phyloP scores from a whole-genome alignment of 1,140 invertebrate genomes.

The Sesamia nonagrioides region DNA sequence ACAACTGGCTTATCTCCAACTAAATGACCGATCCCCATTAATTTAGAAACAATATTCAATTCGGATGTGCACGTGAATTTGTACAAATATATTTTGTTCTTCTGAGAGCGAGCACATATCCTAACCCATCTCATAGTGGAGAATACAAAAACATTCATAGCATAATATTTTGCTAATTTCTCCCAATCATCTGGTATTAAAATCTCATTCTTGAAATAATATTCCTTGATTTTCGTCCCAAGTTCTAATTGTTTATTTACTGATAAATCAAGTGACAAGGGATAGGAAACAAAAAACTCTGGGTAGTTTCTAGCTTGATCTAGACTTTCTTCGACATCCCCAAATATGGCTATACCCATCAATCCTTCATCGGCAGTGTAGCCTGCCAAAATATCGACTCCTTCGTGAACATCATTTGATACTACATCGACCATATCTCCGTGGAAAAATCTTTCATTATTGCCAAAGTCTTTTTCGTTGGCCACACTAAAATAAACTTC shows the following conservation, averaged over 20 bases:
- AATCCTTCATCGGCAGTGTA: constrained; percentile 35
- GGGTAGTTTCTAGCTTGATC: constrained; percentile 59
- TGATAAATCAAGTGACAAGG: constrained; percentile 52
- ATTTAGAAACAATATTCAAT: constrained; percentile 73
- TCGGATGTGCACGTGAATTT: constrained; percentile 73
- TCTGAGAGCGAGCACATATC: constrained; percentile 60
- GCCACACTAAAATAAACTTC: constrained; percentile 13
- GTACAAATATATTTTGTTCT: constrained; percentile 67
- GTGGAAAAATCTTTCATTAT: constrained; percentile 26
- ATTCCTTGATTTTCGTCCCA: constrained; percentile 72
- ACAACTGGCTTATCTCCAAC: constrained; percentile 49
- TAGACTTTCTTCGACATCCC: neutral
- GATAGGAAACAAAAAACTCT: constrained; percentile 67
- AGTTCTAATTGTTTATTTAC: constrained; percentile 61
- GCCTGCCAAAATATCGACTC: constrained; percentile 22
- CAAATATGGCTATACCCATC: constrained; percentile 7
- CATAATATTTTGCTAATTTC: constrained; percentile 27
- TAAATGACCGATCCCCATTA: constrained; percentile 44
- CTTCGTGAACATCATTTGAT: constrained; percentile 9
- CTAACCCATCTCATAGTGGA: constrained; percentile 11
- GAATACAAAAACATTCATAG: constrained; percentile 15
- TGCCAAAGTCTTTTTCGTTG: constrained; percentile 9
- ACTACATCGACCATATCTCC: constrained; percentile 17
- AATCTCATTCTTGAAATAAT: constrained; percentile 80
- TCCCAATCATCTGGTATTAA: constrained; percentile 41